Percentiles rank a stretch among this genome's conserved stretches.
Conservation (phyloP, 2,888 invertebrate species). For the Torymus auratus region DNA sequence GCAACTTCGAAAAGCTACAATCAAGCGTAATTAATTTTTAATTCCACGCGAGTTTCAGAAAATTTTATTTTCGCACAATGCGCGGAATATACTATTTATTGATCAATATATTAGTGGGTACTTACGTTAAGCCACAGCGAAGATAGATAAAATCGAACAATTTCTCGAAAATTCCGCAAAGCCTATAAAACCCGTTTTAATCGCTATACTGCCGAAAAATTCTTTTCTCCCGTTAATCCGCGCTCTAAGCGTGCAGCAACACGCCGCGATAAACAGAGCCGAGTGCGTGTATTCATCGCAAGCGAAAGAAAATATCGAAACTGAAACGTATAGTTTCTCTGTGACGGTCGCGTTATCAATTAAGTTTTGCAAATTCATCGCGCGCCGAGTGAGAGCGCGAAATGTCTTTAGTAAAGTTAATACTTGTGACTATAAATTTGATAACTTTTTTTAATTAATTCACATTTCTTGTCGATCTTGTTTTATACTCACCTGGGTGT, state of each 20-base stretch:
- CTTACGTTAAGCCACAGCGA: background rate
- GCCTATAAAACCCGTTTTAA: conserved; percentile 39
- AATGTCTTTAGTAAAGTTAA: background rate
- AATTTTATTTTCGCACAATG: too few species aligned
- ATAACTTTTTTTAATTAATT: too few species aligned
- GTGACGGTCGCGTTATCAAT: conserved; percentile 25
- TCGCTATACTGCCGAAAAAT: conserved; percentile 36
- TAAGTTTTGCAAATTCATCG: conserved; percentile 4
- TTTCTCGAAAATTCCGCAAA: conserved; percentile 38
- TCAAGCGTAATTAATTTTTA: too few species aligned
- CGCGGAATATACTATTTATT: conserved; percentile 9
- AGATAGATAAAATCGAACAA: conserved; percentile 38
- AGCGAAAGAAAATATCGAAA: conserved; percentile 20
- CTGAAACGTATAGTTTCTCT: conserved; percentile 7
- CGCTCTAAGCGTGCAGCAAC: background rate
- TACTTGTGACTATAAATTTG: too few species aligned
- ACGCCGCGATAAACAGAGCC: conserved; percentile 26
- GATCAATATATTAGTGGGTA: conserved; percentile 15
- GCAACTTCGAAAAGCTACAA: too few species aligned
- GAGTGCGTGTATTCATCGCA: conserved; percentile 2
- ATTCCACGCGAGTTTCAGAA: too few species aligned
- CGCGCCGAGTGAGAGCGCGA: too few species aligned
- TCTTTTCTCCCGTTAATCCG: conserved; percentile 36
- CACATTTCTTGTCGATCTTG: too few species aligned
- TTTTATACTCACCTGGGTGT: too few species aligned